These are phyloP conservation scores for Galerucella pusilla DNA, from an alignment of 2,888 invertebrate genomes.

Conservation along the genomic window DNA sequence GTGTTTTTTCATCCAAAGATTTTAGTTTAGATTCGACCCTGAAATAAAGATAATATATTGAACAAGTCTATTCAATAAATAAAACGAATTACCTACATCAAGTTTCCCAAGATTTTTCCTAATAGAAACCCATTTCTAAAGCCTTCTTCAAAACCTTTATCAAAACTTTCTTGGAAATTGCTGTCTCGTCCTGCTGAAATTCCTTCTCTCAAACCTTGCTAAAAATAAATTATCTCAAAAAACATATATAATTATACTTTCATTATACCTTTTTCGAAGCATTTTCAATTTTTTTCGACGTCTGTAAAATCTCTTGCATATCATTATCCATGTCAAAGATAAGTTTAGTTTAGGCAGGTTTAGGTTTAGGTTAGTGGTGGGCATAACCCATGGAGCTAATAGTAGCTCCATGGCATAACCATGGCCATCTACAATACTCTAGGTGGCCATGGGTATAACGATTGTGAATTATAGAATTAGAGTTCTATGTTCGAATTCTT, in stretches of 20 bases:
- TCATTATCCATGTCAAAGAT: conserved; percentile 25
- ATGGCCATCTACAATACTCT: too few relatives aligned
- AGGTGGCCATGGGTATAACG: too few relatives aligned
- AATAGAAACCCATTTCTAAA: conserved; percentile 71
- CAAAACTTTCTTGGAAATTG: conserved; percentile 77
- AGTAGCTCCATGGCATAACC: too few relatives aligned
- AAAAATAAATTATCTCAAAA: conserved; percentile 26
- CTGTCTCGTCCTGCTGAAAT: conserved; percentile 72
- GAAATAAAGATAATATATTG: neutral
- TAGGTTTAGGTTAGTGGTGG: too few relatives aligned
- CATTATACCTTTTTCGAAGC: conserved; percentile 35
- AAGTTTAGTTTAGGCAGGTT: too few relatives aligned
- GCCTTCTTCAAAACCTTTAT: conserved; percentile 76
- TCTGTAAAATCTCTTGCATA: conserved; percentile 37
- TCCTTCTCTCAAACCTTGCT: conserved; percentile 69
- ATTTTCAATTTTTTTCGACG: conserved; percentile 41
- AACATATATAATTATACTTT: neutral
- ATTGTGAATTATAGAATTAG: too few relatives aligned
- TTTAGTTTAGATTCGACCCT: conserved; percentile 39
- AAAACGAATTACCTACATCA: conserved; percentile 51
- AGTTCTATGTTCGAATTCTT: too few relatives aligned
- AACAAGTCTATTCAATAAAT: neutral
- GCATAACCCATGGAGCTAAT: too few relatives aligned
- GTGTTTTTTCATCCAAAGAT: conserved; percentile 24
- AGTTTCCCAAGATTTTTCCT: conserved; percentile 66